Evolutionary conservation across 1,140 invertebrate species (phyloP), one percentile per base, ranked within the genome.

Genomic region (Sycophila sp.): DNA sequence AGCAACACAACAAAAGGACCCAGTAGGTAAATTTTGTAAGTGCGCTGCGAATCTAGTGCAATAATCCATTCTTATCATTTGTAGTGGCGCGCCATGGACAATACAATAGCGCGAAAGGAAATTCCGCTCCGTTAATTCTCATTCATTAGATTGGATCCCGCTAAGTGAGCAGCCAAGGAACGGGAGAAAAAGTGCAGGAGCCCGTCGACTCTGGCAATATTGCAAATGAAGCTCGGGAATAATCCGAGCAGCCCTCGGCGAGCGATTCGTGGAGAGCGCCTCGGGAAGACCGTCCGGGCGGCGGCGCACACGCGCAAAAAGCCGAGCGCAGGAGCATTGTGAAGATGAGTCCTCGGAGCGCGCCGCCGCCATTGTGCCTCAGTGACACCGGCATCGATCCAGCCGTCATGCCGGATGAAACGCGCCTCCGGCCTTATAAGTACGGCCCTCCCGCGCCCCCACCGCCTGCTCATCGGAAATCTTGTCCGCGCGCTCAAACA

Each of bases 171-270:
- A n/a, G n/a, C n/a, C n/a, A n/a, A 47, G 42, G 19, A 47, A 47
- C 19, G 42, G 42, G 42, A 47, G 7, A 47, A 47, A 47, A 47
- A 19, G 17, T 22, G 24, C 22, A 10, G 42, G 42, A 45, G 42
- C 42, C 7, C 19, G 15, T 4, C 19, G 17, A 42, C 19, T 22
- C 17, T 22, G 38, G 38, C 38, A 40, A n/a, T 40, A 47, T 17
- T 22, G 24, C 17, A 30, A 70, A 69, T 73, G 74, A 77, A 62
- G 11, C 30, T 4, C 17, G 30, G n/a, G 28, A 38, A 55, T 65
- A 65, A 65, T 65, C 38, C 30, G 7, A 45, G 28, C 26, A 47
- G 42, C 24, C 4, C 34, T 55, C 49, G 3, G 22, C 42, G 42
- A 47, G 36, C 40, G 47, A 65, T 65, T 65, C 55, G 34, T 55